Evolutionary conservation across 2,797 vertebrate genomes (phyloP), one percentile per base, ranked within the genome.

Genomic region (Melanotaenia nigrans): DNA sequence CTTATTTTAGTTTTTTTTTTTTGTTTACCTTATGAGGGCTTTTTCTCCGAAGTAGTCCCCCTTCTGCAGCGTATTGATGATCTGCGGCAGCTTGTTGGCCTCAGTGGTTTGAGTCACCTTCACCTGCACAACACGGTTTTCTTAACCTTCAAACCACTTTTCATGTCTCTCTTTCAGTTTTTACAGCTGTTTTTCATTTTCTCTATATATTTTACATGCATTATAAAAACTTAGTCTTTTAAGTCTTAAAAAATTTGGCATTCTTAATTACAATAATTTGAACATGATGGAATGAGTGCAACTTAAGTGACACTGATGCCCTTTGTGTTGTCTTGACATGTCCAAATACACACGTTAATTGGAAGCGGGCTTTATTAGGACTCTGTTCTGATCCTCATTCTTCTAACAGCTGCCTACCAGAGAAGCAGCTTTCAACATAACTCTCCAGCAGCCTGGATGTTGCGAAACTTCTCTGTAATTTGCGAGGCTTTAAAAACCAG

Each of bases 21-120:
- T n/a, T n/a, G n/a, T 40, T 40, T 40, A 97, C 97, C 97, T 99
- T 76, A 98, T 96, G 8, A 99, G 96, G 1, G 97, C 96, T 83
- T 97, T 99, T 87, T 99, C 97, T 78, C 97, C 97, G 59, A 99
- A 98, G 89, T 97, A 97, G 83, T 98, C 96, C 53, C 97, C 97
- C 81, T 93, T 96, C 72, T 96, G 92, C 61, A 98, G 87, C 2
- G 88, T 95, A 93, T 99, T 98, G 87, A 98, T 99, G 82, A 95
- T 71, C 85, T 95, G 96, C 0, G 97, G 95, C 33, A 95, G 87
- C 0, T 93, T 86, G 1, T 95, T 93, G 45, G 83, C 92, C 73
- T 95, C 92, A 0, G 95, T 95, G 71, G 92, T 96, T 93, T 98
- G 96, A 18, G 96, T 98, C 78, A 97, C 96, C 85, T 95, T 96